These are phyloP conservation scores for Agrochola lota DNA, from an alignment of 2,888 invertebrate species.

Conservation along the genomic window DNA sequence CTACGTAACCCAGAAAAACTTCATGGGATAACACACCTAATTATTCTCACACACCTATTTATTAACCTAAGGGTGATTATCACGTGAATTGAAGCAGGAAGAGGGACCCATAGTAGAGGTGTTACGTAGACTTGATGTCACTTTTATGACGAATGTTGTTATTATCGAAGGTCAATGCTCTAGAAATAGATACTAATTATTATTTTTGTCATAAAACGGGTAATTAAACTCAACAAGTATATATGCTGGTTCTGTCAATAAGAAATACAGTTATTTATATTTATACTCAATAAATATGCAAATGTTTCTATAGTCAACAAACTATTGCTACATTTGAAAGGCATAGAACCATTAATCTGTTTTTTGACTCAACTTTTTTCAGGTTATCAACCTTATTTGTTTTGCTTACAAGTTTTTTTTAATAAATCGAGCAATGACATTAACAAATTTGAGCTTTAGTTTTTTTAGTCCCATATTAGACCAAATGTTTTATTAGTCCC, in stretches of 20 bases:
- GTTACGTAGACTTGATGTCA: constrained; percentile 20
- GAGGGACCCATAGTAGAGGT: background rate
- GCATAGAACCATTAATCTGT: constrained; percentile 23
- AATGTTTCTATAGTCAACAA: constrained; percentile 30
- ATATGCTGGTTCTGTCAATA: constrained; percentile 3
- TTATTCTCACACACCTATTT: background rate
- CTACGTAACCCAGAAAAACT: background rate
- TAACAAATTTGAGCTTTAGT: background rate
- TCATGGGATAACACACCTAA: constrained; percentile 17
- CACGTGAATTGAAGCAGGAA: background rate
- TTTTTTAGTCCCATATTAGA: constrained; percentile 7
- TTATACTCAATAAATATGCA: constrained; percentile 35
- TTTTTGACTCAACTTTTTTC: constrained; percentile 15
- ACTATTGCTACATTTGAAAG: constrained; percentile 24
- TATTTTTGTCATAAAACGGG: background rate
- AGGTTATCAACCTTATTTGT: constrained; percentile 54
- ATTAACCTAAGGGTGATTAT: background rate
- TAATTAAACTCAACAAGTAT: constrained; percentile 1
- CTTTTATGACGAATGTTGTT: constrained; percentile 55
- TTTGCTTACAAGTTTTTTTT: constrained; percentile 11
- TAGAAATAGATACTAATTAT: constrained; percentile 42
- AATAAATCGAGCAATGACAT: constrained; percentile 30
- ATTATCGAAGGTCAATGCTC: constrained; percentile 49
- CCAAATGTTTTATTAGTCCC: constrained; percentile 28
- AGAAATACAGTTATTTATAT: constrained; percentile 3